Conservation (phyloP, 2,113 vertebrate genomes). For the Osmerus eperlanus region DNA sequence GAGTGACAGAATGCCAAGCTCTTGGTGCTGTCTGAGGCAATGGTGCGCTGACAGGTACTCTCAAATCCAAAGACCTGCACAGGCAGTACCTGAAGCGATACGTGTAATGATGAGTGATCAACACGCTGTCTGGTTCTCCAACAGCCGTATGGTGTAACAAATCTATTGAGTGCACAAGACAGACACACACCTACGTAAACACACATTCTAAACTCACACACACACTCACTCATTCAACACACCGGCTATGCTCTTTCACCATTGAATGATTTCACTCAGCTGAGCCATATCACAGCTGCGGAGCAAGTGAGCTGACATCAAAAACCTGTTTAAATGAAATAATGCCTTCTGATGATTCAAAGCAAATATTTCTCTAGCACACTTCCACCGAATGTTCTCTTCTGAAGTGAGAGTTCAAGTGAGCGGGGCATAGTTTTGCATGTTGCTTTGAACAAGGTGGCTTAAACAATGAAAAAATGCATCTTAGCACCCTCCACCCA, state of each 20-base stretch:
- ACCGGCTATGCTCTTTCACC: slow-evolving; percentile 41
- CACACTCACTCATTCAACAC: slow-evolving; percentile 36
- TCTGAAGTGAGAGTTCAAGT: slow-evolving; percentile 52
- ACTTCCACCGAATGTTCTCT: slow-evolving; percentile 40
- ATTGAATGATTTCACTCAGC: slow-evolving; percentile 56
- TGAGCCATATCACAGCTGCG: slow-evolving; percentile 55
- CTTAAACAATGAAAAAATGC: slow-evolving; percentile 35
- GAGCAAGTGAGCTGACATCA: slow-evolving; percentile 49
- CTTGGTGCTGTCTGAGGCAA: slow-evolving; percentile 44
- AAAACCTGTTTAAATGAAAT: slow-evolving; percentile 63
- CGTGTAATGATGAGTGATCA: slow-evolving; percentile 65
- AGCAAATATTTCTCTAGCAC: slow-evolving; percentile 59
- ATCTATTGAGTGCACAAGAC: slow-evolving; percentile 36
- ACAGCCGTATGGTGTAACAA: slow-evolving; percentile 44
- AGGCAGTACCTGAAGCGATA: slow-evolving; percentile 63
- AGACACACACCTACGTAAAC: slow-evolving; percentile 34
- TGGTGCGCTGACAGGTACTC: slow-evolving; percentile 66
- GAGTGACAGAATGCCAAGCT: slow-evolving; percentile 38
- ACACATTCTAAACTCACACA: slow-evolving; percentile 20
- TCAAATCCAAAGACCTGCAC: slow-evolving; percentile 60
- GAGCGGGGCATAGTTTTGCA: slow-evolving; percentile 33
- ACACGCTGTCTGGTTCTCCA: slow-evolving; percentile 60
- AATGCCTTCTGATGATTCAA: slow-evolving; percentile 64
- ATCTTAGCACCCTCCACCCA: slow-evolving; percentile 22
- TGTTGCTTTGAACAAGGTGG: slow-evolving; percentile 14